A percentile compares a stretch with the other conserved stretches of the same genome.
Conservation (phyloP, 2,888 invertebrate genomes). For the Xiphydria camelus region DNA sequence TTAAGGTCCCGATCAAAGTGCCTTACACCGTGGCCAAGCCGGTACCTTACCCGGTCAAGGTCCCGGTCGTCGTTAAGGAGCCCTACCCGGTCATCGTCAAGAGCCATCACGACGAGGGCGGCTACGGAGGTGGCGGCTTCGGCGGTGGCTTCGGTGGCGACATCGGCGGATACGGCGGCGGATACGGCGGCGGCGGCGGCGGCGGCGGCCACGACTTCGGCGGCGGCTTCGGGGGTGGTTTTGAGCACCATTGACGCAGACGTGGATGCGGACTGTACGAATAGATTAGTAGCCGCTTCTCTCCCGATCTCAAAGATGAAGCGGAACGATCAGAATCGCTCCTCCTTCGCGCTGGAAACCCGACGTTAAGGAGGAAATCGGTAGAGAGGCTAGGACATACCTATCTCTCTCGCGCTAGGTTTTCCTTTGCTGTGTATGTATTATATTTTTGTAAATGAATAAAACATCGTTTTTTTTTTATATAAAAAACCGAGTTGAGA, state of each 20-base stretch:
- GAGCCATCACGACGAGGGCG: conserved; percentile 23
- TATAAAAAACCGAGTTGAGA: conserved; percentile 33
- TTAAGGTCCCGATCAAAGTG: conserved; percentile 47
- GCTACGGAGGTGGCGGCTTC: conserved; percentile 6
- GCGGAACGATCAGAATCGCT: too few relatives aligned
- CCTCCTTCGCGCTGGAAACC: too few relatives aligned
- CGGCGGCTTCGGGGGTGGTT: conserved; percentile 19
- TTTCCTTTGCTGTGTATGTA: too few relatives aligned
- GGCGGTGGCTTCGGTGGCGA: conserved; percentile 18
- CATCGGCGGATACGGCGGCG: conserved; percentile 22
- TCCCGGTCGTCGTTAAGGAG: conserved; percentile 43
- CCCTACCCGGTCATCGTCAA: conserved; percentile 39
- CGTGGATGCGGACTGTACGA: too few relatives aligned
- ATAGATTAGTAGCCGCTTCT: too few relatives aligned
- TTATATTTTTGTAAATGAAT: conserved; percentile 5
- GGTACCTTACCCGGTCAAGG: conserved; percentile 46
- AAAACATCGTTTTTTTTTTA: conserved; percentile 15
- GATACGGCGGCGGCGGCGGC: conserved; percentile 24
- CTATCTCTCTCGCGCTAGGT: too few relatives aligned
- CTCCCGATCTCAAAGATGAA: too few relatives aligned
- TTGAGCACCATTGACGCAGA: conserved; percentile 29
- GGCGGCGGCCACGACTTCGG: conserved; percentile 9
- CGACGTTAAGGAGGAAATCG: too few relatives aligned
- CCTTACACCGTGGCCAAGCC: conserved; percentile 39
- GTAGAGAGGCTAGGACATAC: too few relatives aligned